These are phyloP conservation scores for Bathynomus jamesi DNA, from an alignment of 1,140 invertebrate genomes.

Conservation along the genomic window DNA sequence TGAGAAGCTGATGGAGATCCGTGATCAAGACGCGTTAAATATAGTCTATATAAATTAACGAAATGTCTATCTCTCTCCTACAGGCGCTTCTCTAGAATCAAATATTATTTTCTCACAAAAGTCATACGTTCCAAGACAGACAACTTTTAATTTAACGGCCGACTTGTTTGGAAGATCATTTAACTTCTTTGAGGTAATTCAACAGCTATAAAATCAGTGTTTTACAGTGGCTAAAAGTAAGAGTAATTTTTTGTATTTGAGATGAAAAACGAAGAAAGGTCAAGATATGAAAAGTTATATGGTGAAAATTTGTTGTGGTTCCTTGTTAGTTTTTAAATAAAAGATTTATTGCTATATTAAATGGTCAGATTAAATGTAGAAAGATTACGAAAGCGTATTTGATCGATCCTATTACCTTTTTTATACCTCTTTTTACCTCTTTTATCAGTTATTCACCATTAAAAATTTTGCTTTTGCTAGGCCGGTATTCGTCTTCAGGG, in stretches of 20 bases:
- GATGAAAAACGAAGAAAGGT: too few relatives aligned
- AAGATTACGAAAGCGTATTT: too few relatives aligned
- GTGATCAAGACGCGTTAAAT: neutral
- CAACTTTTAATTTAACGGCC: constrained; percentile 71
- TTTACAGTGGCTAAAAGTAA: too few relatives aligned
- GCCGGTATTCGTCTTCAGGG: constrained; percentile 46
- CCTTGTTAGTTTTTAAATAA: too few relatives aligned
- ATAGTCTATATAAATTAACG: neutral
- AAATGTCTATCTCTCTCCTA: constrained; percentile 27
- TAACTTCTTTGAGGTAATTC: constrained; percentile 65
- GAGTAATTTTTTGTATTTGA: too few relatives aligned
- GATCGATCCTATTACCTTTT: constrained; percentile 78
- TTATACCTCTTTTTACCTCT: constrained; percentile 55
- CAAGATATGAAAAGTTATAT: too few relatives aligned
- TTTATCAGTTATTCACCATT: too few relatives aligned
- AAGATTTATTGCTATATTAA: too few relatives aligned
- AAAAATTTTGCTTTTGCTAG: too few relatives aligned
- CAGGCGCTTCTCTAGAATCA: constrained; percentile 64
- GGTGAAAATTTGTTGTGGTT: too few relatives aligned
- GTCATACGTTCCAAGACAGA: constrained; percentile 76
- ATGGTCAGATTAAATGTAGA: too few relatives aligned
- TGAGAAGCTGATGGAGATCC: neutral
- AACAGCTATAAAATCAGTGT: neutral
- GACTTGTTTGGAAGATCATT: constrained; percentile 84
- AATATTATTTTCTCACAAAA: constrained; percentile 81